phyloP scores from a whole-genome alignment of 2,113 vertebrate species.

The Rhegmatorhina hoffmannsi region DNA sequence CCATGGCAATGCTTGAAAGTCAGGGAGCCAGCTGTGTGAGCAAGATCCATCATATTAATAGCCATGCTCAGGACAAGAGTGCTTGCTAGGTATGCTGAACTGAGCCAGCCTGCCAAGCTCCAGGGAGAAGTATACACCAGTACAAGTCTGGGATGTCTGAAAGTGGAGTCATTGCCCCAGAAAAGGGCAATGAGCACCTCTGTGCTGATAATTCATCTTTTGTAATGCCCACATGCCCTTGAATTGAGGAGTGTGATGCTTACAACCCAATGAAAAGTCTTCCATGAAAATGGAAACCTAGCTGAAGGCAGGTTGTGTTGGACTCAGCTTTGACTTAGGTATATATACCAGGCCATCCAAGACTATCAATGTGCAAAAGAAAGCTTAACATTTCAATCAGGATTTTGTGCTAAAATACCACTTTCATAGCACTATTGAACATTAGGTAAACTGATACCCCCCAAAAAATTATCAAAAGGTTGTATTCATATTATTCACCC shows the following conservation, averaged over 20 bases:
- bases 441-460: neutral
- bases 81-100: neutral
- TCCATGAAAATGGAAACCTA: neutral
- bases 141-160: neutral
- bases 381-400: neutral
- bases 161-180: neutral
- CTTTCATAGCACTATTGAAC: neutral
- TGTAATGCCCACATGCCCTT: accelerated
- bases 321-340: neutral
- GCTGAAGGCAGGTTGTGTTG: neutral
- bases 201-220: neutral
- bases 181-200: neutral
- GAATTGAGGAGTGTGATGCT: neutral
- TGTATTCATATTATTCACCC: accelerated
- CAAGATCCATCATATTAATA: neutral
- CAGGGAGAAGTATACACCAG: neutral
- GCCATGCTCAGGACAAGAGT: neutral
- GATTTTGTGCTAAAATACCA: neutral
- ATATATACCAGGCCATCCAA: neutral
- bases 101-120: neutral
- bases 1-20: neutral
- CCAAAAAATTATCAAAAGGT: neutral
- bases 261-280: neutral
- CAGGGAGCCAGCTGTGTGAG: neutral
- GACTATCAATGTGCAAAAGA: neutral